phyloP scores from a whole-genome alignment of 2,797 vertebrate genomes.

The Pangasius larnaudii region DNA sequence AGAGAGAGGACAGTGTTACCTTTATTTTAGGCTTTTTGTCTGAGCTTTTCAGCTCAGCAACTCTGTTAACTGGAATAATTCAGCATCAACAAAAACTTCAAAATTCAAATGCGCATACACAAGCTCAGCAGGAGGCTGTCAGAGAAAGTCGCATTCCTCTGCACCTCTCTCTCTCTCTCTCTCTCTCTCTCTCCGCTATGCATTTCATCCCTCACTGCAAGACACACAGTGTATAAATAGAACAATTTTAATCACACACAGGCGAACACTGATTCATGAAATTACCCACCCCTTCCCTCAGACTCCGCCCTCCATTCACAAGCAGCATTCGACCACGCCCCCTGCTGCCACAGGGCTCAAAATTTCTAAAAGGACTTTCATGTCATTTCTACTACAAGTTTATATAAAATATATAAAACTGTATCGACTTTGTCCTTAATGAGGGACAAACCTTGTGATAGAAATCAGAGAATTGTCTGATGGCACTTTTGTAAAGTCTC shows the following conservation, averaged over 20 bases:
- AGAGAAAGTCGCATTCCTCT: not conserved
- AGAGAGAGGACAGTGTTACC: not conserved
- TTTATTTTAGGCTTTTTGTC: not conserved
- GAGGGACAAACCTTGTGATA: not conserved
- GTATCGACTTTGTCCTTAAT: not conserved
- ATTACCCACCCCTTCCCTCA: not conserved
- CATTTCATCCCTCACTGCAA: not conserved
- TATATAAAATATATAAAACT: not conserved
- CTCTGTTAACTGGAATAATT: conserved; percentile 1
- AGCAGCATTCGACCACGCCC: not conserved
- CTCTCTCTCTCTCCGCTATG: not conserved
- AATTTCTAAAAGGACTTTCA: not conserved
- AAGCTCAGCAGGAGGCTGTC: conserved; percentile 4
- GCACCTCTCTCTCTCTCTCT: not conserved
- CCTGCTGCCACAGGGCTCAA: not conserved
- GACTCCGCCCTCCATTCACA: not conserved
- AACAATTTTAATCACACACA: not conserved
- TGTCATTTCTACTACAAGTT: not conserved
- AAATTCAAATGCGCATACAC: not conserved
- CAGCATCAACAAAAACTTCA: not conserved
- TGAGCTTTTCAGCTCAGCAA: not conserved
- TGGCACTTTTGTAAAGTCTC: not conserved
- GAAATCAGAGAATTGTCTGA: not conserved
- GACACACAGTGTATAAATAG: not conserved
- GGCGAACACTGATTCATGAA: not conserved